A percentile compares a stretch with the other conserved stretches of the same genome.
phyloP scores from a whole-genome alignment of 1,140 invertebrate genomes.

The Drosophila bipectinata region DNA sequence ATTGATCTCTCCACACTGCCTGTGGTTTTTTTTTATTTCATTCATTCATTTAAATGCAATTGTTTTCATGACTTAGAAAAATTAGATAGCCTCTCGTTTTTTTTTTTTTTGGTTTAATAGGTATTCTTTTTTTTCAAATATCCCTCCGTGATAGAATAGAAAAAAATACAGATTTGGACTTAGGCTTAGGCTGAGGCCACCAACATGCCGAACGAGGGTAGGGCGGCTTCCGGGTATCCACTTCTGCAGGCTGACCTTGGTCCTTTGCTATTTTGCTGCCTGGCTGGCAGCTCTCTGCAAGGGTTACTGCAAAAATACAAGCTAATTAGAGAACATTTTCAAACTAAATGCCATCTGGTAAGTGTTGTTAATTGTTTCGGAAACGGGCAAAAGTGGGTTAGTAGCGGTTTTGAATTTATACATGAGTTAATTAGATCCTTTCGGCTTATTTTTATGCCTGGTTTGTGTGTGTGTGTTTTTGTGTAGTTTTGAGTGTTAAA shows the following conservation, averaged over 20 bases:
- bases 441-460: slow-evolving; percentile 9
- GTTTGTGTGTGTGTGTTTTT: background rate
- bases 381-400: slow-evolving; percentile 65
- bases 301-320: slow-evolving; percentile 76
- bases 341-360: background rate
- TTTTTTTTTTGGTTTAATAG: background rate
- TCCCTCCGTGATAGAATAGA: slow-evolving; percentile 30
- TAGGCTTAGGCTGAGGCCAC: slow-evolving; percentile 57
- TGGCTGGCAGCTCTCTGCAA: slow-evolving; percentile 78
- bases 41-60: slow-evolving; percentile 81
- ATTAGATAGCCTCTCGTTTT: slow-evolving; percentile 51
- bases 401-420: slow-evolving; percentile 47
- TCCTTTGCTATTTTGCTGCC: slow-evolving; percentile 80
- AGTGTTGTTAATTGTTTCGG: slow-evolving; percentile 32
- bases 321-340: slow-evolving; percentile 9
- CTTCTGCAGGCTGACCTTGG: slow-evolving; percentile 65
- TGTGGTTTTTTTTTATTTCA: slow-evolving; percentile 56
- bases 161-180: slow-evolving; percentile 59
- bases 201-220: slow-evolving; percentile 50
- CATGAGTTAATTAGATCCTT: slow-evolving; percentile 20
- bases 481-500: slow-evolving; percentile 22
- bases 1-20: slow-evolving; percentile 39
- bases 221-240: slow-evolving; percentile 23
- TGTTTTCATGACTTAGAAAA: slow-evolving; percentile 79
- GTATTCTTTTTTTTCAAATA: slow-evolving; percentile 15